A percentile compares a stretch with the other conserved stretches of the same genome.
Conservation (phyloP, 1,140 invertebrate genomes). For the Popillia japonica region DNA sequence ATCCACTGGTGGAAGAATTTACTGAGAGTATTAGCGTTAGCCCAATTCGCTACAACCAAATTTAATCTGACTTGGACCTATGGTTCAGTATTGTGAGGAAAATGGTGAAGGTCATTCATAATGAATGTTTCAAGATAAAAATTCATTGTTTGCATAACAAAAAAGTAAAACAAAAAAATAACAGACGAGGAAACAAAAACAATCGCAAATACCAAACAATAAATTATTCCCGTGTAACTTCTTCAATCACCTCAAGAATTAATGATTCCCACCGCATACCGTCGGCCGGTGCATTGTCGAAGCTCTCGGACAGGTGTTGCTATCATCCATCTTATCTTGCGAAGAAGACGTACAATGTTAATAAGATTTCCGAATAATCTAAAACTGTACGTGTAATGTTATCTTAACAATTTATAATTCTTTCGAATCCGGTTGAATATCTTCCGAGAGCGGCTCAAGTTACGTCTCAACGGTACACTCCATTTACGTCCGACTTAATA, state of each 20-base stretch:
- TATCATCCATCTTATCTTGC: conserved; percentile 12
- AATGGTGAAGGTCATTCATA: too few relatives aligned
- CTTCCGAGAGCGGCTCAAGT: not conserved
- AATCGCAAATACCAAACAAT: too few relatives aligned
- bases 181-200: too few relatives aligned
- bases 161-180: too few relatives aligned
- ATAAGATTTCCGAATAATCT: conserved; percentile 30
- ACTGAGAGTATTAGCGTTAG: too few relatives aligned
- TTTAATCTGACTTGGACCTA: too few relatives aligned
- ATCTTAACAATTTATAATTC: conserved; percentile 28
- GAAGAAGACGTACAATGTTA: not conserved
- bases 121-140: too few relatives aligned
- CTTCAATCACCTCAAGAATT: not conserved
- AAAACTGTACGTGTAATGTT: conserved; percentile 26
- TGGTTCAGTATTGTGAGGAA: too few relatives aligned
- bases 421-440: not conserved
- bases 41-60: too few relatives aligned
- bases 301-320: not conserved
- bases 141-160: too few relatives aligned
- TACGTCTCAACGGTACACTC: not conserved
- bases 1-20: too few relatives aligned
- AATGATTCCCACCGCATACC: not conserved
- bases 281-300: not conserved
- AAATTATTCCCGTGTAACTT: not conserved
- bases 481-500: not conserved